Evolutionary conservation across 2,888 invertebrate genomes (phyloP), one percentile per base, ranked within the genome.

Genomic region (Pharmacophagus antenor): DNA sequence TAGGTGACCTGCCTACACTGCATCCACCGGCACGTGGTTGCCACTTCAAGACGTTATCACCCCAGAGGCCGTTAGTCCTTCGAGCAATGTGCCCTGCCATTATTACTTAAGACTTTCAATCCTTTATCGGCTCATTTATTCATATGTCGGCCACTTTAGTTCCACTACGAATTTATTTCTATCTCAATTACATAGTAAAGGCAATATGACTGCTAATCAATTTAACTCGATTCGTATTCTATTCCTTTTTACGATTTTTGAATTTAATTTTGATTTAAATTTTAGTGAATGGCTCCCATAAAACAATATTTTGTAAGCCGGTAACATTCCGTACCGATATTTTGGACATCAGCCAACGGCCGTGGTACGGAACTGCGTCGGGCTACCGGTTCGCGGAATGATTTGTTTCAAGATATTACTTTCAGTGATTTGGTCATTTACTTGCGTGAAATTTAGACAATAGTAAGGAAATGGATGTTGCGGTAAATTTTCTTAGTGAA

Each of bases 291-390:
- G 48, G 49, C 17, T 10, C 17, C 20, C 22, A 49, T 54, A 54
- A 42, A 54, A 25, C 49, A 27, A 59, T 55, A 55, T 55, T 54
- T 59, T 42, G 50, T 55, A 56, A 60, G 47, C 37, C 44, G 42
- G 54, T 46, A 56, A 51, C 51, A 51, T 56, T 41, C 25, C 44
- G 27, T 41, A 51, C 47, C 60, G 60, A 56, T 56, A 56, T 60
- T 55, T 56, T 60, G 60, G 60, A 55, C 17, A 37, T 47, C 51
- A 15, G 51, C 60, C 60, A 60, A 60, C 56, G 25, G 37, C 56
- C 46, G 49, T 12, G 44, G 37, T 47, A 50, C 55, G 60, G 49
- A 51, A 51, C 31, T 20, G 47, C 46, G 27, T 12, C 27, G 20
- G 49, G 31, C 27, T 50, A 37, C 41, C 15, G 20, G 46, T 56